phyloP scores from a whole-genome alignment of 2,113 vertebrate genomes.

The Baryphthengus martii region DNA sequence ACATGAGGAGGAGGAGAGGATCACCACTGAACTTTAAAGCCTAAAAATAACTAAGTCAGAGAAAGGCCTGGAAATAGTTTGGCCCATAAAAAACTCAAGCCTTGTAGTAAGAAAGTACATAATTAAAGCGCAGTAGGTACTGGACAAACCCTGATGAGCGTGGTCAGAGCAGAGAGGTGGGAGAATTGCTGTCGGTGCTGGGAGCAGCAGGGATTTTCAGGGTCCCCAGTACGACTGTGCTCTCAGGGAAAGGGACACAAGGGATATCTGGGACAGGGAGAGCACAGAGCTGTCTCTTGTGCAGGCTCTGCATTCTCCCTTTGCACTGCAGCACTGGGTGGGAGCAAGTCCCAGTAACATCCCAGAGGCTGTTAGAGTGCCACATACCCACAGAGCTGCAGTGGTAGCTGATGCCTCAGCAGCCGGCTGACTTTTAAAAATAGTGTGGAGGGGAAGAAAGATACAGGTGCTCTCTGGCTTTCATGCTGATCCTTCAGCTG shows the following conservation, averaged over 20 bases:
- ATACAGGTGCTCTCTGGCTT: neutral
- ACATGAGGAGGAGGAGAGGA: neutral
- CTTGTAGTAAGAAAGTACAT: neutral
- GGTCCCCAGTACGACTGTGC: neutral
- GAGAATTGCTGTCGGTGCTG: neutral
- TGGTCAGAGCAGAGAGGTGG: neutral
- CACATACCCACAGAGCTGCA: neutral
- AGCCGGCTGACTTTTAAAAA: neutral
- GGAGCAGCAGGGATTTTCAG: neutral
- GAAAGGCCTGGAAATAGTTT: neutral
- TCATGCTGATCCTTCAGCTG: neutral
- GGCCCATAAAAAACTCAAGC: neutral
- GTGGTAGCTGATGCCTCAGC: neutral
- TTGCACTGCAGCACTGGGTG: neutral
- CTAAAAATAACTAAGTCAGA: neutral
- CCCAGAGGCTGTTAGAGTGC: neutral
- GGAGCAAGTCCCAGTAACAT: neutral
- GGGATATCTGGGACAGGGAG: too few species aligned
- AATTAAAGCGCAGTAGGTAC: neutral
- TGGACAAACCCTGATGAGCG: neutral
- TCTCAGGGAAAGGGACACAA: neutral
- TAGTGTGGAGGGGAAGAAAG: neutral
- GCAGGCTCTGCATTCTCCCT: neutral
- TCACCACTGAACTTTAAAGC: neutral
- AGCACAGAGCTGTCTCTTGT: rapidly evolving